Base-by-base conservation (phyloP, 2,113 vertebrate genomes). In the Lynx canadensis region DNA sequence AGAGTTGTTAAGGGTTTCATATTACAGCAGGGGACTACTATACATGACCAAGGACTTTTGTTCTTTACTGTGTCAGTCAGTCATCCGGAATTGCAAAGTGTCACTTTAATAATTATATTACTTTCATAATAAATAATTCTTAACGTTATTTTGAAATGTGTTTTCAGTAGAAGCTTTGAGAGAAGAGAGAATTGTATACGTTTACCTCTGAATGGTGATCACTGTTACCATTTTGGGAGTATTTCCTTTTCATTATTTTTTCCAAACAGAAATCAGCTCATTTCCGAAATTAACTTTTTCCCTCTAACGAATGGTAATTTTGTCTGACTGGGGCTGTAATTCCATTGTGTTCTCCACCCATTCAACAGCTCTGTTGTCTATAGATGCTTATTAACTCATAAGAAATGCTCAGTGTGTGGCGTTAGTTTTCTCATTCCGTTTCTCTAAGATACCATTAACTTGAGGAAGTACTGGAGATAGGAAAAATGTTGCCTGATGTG, bases 161-260 rank as follows among this genome's bases (percentile, higher is more conserved):
- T 33, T 91, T 94, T 80, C 80, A 91, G 60, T 25, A 92, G 12
- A 73, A 81, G 4, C n/a, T 86, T 87, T 66, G 50, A 86, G 23
- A 84, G 36, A 38, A 74, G n/a, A 89, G 89, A 57, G 29, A 73
- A 19, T 80, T 86, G 33, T 38, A 15, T 74, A 80, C 14, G 84
- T 65, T 41, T 1, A 45, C 36, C 6, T 80, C 8, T 4, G 15
- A 69, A 69, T 41, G 7, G 41, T 74, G 71, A 45, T 10, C 9
- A 69, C 36, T 69, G n/a, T 93, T 80, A 50, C 2, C 4, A 48
- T 95, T 93, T 91, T 92, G 78, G 48, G 7, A 86, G 12, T 80
- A 91, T 79, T 93, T 95, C 1, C 31, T 88, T 94, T 80, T 92
- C 7, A 85, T 87, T 89, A 41, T 96, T 82, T 95, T 93, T 95